A percentile compares a stretch with the other conserved stretches of the same genome.
Evolutionary conservation across 2,888 invertebrate species (phyloP).

Genomic region (Trachelus stipa): DNA sequence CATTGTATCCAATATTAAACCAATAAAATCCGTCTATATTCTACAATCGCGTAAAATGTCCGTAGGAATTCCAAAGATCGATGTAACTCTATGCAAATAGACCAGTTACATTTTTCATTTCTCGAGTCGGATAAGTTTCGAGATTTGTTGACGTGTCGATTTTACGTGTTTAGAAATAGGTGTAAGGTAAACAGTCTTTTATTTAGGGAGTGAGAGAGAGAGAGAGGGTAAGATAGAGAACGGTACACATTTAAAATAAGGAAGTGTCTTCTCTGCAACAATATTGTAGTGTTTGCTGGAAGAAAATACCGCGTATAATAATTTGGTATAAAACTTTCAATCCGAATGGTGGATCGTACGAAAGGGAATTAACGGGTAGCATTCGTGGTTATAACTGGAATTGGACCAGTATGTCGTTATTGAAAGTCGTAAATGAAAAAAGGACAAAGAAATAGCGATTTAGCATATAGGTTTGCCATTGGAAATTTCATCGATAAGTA

Average conservation of each 20-base stretch:
- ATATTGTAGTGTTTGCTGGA: neutral
- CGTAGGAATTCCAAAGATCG: constrained; percentile 5
- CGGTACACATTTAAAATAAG: neutral
- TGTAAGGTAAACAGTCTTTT: neutral
- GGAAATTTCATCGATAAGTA: neutral
- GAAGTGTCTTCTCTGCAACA: neutral
- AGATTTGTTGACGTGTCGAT: neutral
- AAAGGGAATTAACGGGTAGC: neutral
- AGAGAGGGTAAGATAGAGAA: neutral
- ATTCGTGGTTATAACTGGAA: neutral
- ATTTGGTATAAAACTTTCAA: neutral
- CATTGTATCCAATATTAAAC: constrained; percentile 36
- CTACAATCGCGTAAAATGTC: constrained; percentile 10
- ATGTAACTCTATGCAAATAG: neutral
- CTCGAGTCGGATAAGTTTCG: neutral
- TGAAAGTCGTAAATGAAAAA: neutral
- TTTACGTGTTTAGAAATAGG: neutral
- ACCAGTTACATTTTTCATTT: neutral
- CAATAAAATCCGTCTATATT: constrained; percentile 26
- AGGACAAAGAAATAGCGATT: neutral
- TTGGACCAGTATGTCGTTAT: neutral
- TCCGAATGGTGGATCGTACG: neutral
- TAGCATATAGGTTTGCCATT: neutral
- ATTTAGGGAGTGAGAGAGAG: neutral
- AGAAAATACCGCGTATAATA: neutral